A percentile compares a stretch with the other conserved stretches of the same genome.
These are phyloP conservation scores for Polydrusus pterygomalis DNA, from an alignment of 2,888 invertebrate genomes.

Conservation along the genomic window DNA sequence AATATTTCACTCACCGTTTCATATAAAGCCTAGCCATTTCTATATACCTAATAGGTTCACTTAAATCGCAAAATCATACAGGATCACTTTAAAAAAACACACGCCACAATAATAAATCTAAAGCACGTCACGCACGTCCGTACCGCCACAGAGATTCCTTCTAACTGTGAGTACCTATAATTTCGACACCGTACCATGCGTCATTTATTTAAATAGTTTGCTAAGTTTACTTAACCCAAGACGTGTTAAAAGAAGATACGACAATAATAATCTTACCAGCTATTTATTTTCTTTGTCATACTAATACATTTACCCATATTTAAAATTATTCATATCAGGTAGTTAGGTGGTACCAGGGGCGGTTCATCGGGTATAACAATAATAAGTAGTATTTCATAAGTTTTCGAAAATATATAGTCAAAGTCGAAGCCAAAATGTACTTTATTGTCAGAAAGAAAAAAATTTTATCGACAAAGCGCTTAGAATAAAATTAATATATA, in stretches of 20 bases:
- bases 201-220: constrained; percentile 17
- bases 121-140: constrained; percentile 21
- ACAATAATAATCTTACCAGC: not conserved
- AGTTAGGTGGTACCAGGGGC: not conserved
- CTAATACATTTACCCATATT: constrained; percentile 9
- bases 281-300: constrained; percentile 16
- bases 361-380: not conserved
- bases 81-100: not conserved
- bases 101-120: constrained; percentile 6
- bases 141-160: constrained; percentile 12
- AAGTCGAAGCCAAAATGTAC: too few species aligned
- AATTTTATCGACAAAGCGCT: too few species aligned
- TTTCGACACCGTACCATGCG: constrained; percentile 27
- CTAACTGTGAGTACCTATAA: constrained; percentile 30
- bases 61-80: not conserved
- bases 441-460: too few species aligned
- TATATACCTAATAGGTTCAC: not conserved
- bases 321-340: constrained; percentile 5
- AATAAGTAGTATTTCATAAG: not conserved
- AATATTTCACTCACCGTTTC: constrained; percentile 33
- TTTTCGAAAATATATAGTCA: too few species aligned
- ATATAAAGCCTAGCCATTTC: constrained; percentile 44
- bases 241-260: constrained; percentile 23
- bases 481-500: too few species aligned
- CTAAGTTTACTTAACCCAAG: constrained; percentile 24